These are phyloP conservation scores for fruit fly (Drosophila melanogaster) DNA, from an alignment of 1,140 invertebrate species.

Conservation along the genomic window Release_6_plus_ISO1_MT NT_033777.3:5919001-5919500, in stretches of 20 bases:
- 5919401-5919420: too few relatives aligned
- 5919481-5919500: too few relatives aligned
- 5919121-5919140: constrained; percentile 57
- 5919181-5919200: constrained; percentile 79
- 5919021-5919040: too few relatives aligned
- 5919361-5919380: neutral
- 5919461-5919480: too few relatives aligned
- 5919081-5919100: constrained; percentile 15
- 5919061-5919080: neutral
- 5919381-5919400: neutral
- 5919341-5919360: neutral
- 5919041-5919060: neutral
- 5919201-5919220: constrained; percentile 61
- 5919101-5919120: constrained; percentile 19
- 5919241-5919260: constrained; percentile 22
- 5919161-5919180: constrained; percentile 66
- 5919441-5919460: too few relatives aligned
- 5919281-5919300: constrained; percentile 35
- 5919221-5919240: constrained; percentile 66
- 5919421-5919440: too few relatives aligned
- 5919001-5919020: too few relatives aligned
- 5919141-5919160: constrained; percentile 19
- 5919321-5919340: neutral
- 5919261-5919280: constrained; percentile 62
- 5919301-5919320: neutral